Evolutionary conservation across 30 jellyfish, hydroid and myxozoan species (phyloP).

Genomic region (Hydra vulgaris): DNA sequence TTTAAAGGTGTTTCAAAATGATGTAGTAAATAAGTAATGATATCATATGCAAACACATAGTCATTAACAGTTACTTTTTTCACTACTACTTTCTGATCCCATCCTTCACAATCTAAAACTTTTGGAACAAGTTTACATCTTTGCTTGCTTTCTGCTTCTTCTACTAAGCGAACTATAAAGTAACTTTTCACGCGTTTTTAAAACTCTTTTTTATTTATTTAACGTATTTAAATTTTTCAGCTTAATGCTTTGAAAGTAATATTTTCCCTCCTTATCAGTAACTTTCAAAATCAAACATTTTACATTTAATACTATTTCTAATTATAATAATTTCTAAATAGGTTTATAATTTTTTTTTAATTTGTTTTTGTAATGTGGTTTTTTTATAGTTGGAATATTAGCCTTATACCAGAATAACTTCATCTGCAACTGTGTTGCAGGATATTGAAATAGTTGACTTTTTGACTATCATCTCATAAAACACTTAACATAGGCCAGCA

Average conservation of each 20-base stretch:
- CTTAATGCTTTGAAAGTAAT: neutral
- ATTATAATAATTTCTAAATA: too few relatives aligned
- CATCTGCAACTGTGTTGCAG: neutral
- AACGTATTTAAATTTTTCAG: neutral
- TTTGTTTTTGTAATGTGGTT: too few relatives aligned
- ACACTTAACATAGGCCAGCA: conserved; percentile 6
- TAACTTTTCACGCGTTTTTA: neutral
- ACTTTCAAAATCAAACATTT: too few relatives aligned
- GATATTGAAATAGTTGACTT: too few relatives aligned
- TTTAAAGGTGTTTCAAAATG: neutral
- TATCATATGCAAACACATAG: conserved; percentile 27
- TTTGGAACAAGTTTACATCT: neutral
- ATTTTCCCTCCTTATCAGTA: too few relatives aligned
- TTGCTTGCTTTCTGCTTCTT: conserved; percentile 7
- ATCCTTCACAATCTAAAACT: neutral
- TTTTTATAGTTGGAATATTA: too few relatives aligned
- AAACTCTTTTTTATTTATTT: neutral
- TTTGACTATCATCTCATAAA: too few relatives aligned
- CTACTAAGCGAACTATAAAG: neutral
- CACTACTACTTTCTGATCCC: too few relatives aligned
- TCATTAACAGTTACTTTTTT: neutral
- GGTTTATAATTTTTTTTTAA: too few relatives aligned
- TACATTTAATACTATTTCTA: too few relatives aligned
- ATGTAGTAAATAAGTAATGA: neutral
- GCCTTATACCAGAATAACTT: too few relatives aligned